Conservation (phyloP, 1,140 invertebrate genomes). For the Spodoptera litura region DNA sequence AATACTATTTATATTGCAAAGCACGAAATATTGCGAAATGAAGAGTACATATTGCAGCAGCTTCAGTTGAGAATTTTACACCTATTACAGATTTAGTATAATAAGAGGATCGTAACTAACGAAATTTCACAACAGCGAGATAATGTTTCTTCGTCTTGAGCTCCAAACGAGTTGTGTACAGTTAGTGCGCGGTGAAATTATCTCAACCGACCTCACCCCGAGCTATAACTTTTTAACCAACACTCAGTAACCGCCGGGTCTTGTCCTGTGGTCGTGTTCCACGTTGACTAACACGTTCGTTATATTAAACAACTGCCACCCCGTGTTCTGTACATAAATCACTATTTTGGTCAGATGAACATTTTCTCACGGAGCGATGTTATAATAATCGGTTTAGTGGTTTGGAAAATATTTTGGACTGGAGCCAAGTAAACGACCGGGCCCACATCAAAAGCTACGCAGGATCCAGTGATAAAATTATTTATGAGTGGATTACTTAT, state of each 20-base stretch:
- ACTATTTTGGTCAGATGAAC: constrained; percentile 6
- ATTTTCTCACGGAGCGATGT: constrained; percentile 12
- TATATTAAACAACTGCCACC: neutral
- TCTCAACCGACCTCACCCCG: neutral
- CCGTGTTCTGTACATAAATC: constrained; percentile 2
- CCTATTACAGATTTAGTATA: too few relatives aligned
- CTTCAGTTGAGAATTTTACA: too few relatives aligned
- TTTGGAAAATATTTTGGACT: constrained; percentile 31
- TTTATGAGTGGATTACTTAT: constrained; percentile 8
- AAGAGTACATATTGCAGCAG: too few relatives aligned
- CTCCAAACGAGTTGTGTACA: constrained; percentile 4
- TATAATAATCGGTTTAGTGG: constrained; percentile 25
- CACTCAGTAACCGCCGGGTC: neutral
- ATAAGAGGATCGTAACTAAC: neutral
- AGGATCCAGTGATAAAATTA: constrained; percentile 25
- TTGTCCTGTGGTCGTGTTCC: neutral
- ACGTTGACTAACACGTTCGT: constrained; percentile 1
- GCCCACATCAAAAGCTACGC: constrained; percentile 19
- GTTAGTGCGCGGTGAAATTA: constrained; percentile 32
- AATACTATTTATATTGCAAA: too few relatives aligned
- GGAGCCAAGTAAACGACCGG: constrained; percentile 6
- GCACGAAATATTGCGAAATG: too few relatives aligned
- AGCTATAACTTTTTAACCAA: constrained; percentile 34
- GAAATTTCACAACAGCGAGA: constrained; percentile 6
- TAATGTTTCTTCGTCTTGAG: constrained; percentile 36